These are phyloP conservation scores for Tragopan temminckii DNA, from an alignment of 2,797 vertebrate species.

Conservation along the genomic window DNA sequence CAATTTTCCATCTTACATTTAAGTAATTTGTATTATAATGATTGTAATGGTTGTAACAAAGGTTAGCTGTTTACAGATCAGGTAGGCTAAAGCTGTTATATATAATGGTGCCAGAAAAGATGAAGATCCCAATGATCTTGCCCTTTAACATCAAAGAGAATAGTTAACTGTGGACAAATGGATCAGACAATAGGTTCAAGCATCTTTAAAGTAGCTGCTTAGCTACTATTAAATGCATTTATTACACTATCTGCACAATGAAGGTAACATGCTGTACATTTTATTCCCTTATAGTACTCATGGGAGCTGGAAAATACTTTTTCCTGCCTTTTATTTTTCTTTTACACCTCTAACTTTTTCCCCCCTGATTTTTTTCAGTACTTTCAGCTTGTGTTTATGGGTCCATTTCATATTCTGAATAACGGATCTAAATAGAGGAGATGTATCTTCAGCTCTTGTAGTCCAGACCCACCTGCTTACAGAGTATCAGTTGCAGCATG, in stretches of 20 bases:
- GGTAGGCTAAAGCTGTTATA: neutral
- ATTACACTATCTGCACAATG: neutral
- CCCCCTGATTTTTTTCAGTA: neutral
- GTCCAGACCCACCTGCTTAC: neutral
- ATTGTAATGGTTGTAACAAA: neutral
- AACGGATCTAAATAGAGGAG: neutral
- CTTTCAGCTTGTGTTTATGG: neutral
- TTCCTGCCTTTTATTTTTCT: neutral
- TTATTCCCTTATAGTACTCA: neutral
- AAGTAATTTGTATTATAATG: neutral
- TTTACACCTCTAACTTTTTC: neutral
- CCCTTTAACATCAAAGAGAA: neutral
- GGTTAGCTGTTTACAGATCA: neutral
- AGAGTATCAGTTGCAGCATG: neutral
- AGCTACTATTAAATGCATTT: neutral
- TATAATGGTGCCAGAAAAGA: neutral
- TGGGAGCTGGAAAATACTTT: neutral
- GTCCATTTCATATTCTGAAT: neutral
- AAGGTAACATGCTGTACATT: neutral
- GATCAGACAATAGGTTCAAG: neutral
- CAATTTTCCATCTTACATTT: neutral
- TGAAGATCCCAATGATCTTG: neutral
- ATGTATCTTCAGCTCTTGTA: neutral
- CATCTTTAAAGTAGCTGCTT: neutral
- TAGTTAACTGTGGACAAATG: neutral